Evolutionary conservation across 1,140 invertebrate genomes (phyloP), one percentile per base, ranked within the genome.

Genomic region (Pachyrhynchus sulphureomaculatus): DNA sequence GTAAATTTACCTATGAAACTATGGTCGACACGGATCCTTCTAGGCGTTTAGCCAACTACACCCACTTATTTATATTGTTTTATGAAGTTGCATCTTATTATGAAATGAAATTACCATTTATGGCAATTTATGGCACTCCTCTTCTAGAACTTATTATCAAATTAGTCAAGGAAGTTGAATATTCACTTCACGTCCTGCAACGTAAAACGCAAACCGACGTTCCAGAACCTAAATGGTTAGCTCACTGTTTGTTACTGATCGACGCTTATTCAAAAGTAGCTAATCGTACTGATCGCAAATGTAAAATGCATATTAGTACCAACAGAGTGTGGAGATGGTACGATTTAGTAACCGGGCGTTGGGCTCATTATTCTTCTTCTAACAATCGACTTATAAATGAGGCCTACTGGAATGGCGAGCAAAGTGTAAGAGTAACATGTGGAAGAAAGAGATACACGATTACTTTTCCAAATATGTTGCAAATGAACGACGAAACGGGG

Each of bases 341-440:
- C 75, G 91, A 95, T 73, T 81, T 92, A 20, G 84, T 86, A 12
- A 86, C 85, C 9, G 89, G 90, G 5, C 88, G 88, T 70, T 95
- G 92, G 92, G 89, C 85, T 44, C 78, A 84, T 21, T 94, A 94
- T 69, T 86, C 86, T 1, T 75, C 83, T 2, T 69, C 80, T 4
- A 92, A 92, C 65, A 93, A 93, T 73, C 86, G 88, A 68, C 77
- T 86, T 0, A 93, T 95, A 29, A 90, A 93, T 69, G 88, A 92
- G 65, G 90, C 92, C 0, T 95, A 92, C 71, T 87, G 84, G 78
- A 81, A 82, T 48, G 91, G 91, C 0, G 90, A 93, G 63, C 81
- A 81, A 20, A 87, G 81, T 68, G 83, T 91, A 0, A 79, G 87
- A 64, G 88, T 93, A 62, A 84, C 83, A 20, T 90, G 88, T 68